Evolutionary conservation across 2,888 invertebrate genomes (phyloP).

Genomic region (Emmelina monodactyla): DNA sequence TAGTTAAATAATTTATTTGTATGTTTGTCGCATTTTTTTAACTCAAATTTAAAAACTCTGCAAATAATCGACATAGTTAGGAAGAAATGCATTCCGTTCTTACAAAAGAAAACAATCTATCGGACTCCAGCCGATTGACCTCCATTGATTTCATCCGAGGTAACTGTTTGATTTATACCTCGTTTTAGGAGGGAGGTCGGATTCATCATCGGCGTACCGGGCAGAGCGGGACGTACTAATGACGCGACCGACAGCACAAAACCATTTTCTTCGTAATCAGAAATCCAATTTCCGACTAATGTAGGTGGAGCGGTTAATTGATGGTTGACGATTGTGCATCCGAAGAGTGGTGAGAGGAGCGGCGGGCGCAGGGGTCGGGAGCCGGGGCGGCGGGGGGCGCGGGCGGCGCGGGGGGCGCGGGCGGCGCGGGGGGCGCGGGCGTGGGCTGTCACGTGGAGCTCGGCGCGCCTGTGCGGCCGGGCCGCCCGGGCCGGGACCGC

Average conservation of each 20-base stretch:
- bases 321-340: slow-evolving; percentile 53
- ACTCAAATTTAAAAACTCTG: too few species aligned
- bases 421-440: slow-evolving; percentile 28
- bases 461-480: slow-evolving; percentile 55
- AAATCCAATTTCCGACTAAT: slow-evolving; percentile 27
- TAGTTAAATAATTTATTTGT: too few species aligned
- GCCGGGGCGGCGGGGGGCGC: slow-evolving; percentile 18
- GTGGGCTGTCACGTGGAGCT: slow-evolving; percentile 48
- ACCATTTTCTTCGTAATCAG: slow-evolving; percentile 22
- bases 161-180: slow-evolving; percentile 17
- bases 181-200: slow-evolving; percentile 1
- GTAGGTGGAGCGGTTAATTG: slow-evolving; percentile 34
- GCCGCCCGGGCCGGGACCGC: slow-evolving; percentile 51
- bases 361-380: slow-evolving; percentile 25
- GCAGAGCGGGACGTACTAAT: too few species aligned
- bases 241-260: too few species aligned
- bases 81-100: too few species aligned
- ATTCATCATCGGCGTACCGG: neutral
- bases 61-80: too few species aligned
- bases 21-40: too few species aligned
- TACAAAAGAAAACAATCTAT: slow-evolving; percentile 18
- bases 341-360: slow-evolving; percentile 47
- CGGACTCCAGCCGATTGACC: slow-evolving; percentile 12
- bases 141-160: slow-evolving; percentile 15
- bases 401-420: slow-evolving; percentile 25